Percentiles rank a stretch among this genome's conserved stretches.
Conservation (phyloP, 2,888 invertebrate genomes). For the Lysandra coridon region DNA sequence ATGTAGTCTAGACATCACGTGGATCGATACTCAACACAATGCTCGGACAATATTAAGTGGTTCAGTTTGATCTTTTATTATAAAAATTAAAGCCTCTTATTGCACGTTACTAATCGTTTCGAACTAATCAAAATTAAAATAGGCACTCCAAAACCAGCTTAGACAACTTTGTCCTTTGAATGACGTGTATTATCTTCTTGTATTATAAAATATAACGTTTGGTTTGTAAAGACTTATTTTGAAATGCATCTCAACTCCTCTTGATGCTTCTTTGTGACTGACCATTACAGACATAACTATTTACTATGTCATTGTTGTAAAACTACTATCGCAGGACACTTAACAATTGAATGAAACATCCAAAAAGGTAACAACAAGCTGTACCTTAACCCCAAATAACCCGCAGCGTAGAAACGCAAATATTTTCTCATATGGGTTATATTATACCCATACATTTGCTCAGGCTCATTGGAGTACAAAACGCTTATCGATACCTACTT, state of each 20-base stretch:
- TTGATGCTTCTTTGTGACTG: too few species aligned
- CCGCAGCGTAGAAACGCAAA: not conserved
- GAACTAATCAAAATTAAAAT: too few species aligned
- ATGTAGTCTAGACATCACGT: not conserved
- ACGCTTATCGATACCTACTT: constrained; percentile 14
- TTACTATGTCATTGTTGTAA: too few species aligned
- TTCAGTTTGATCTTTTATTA: not conserved
- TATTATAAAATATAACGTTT: too few species aligned
- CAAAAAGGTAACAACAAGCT: not conserved
- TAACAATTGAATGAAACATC: not conserved
- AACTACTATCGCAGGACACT: too few species aligned
- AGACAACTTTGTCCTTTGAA: too few species aligned
- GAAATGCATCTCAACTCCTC: too few species aligned
- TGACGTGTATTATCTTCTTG: too few species aligned
- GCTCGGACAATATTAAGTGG: not conserved
- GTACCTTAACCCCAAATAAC: not conserved
- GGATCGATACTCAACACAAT: not conserved
- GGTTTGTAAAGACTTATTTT: too few species aligned
- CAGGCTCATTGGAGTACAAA: constrained; percentile 8
- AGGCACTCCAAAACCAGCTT: too few species aligned
- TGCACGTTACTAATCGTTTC: not conserved
- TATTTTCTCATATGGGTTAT: not conserved
- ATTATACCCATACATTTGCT: not conserved
- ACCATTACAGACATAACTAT: too few species aligned
- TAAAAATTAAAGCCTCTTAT: not conserved